Base-by-base conservation (phyloP, 2,797 vertebrate genomes). In the Loris lydekkerianus region DNA sequence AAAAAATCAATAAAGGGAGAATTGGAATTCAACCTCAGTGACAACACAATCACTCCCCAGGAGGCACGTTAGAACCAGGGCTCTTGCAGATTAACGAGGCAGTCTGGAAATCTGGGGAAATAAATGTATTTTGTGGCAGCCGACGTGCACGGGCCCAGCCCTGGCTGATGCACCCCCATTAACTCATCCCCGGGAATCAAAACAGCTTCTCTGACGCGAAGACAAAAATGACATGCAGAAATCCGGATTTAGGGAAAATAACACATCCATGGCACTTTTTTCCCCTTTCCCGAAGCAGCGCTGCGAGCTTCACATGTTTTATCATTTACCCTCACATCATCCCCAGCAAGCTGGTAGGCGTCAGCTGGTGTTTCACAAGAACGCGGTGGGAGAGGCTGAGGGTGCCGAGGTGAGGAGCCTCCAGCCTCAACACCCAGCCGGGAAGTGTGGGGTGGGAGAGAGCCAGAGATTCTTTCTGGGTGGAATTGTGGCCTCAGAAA, bases 241-340 rank as follows among this genome's bases (percentile, higher is more conserved):
- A 95, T 87, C 75, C 20, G 1, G 94, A 91, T 86, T 96, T 86
- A 77, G 78, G 93, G 86, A 85, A 89, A 86, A 53, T 92, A 92
- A 97, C 96, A 97, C 94, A 92, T 56, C 49, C 73, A 0, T 7
- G 83, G 86, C 96, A 80, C 95, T 77, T 83, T 17, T 17, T 4
- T 7, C 0, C n/a, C 72, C 60, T 75, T 37, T 87, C 80, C 18
- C 63, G 31, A 56, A 91, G 93, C 49, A 27, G 75, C 1, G 5
- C 92, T 73, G 73, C 1, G 3, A 95, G 95, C 88, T 77, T 97
- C 93, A 92, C 96, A 97, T 97, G 97, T 97, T 96, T 97, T 96
- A 97, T 92, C 97, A 96, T 95, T 81, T 81, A 94, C 95, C 96
- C 88, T 70, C 96, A 96, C 93, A 0, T 94, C 81, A 93, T 88